phyloP scores from a whole-genome alignment of 2,113 vertebrate species.

The Gadus macrocephalus region DNA sequence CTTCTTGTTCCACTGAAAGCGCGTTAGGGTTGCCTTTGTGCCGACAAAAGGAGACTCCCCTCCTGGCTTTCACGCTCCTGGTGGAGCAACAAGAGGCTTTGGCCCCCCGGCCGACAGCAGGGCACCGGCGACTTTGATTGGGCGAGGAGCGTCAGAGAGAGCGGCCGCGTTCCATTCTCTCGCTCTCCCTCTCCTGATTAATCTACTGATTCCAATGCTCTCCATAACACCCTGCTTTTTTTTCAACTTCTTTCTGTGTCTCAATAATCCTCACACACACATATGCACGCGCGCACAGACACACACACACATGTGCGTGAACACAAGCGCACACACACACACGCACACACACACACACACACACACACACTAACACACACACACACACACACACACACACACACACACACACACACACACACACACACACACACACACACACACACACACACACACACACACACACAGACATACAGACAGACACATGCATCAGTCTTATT shows the following conservation, averaged over 20 bases:
- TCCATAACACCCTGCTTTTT: slow-evolving; percentile 56
- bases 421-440: no score
- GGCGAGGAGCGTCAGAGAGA: slow-evolving; percentile 68
- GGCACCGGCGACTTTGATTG: slow-evolving; percentile 69
- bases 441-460: neutral
- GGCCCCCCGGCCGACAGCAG: slow-evolving; percentile 58
- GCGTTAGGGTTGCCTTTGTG: slow-evolving; percentile 93
- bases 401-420: neutral
- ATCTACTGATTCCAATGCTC: slow-evolving; percentile 73
- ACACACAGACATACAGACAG: no score
- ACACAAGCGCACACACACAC: no score
- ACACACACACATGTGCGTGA: slow-evolving; percentile 10
- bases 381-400: neutral
- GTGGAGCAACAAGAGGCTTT: slow-evolving; percentile 81
- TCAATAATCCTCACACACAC: slow-evolving; percentile 39
- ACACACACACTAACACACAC: no score
- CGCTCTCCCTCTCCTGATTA: slow-evolving; percentile 69
- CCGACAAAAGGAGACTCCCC: slow-evolving; percentile 82
- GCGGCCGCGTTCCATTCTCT: slow-evolving; percentile 26
- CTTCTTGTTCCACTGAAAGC: slow-evolving; percentile 90
- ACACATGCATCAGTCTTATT: neutral
- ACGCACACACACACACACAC: no score
- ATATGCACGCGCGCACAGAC: neutral
- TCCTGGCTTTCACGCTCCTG: slow-evolving; percentile 78
- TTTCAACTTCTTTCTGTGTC: slow-evolving; percentile 54